These are phyloP conservation scores for Stratiolaelaps scimitus DNA, from an alignment of 1,140 invertebrate species.

Conservation along the genomic window DNA sequence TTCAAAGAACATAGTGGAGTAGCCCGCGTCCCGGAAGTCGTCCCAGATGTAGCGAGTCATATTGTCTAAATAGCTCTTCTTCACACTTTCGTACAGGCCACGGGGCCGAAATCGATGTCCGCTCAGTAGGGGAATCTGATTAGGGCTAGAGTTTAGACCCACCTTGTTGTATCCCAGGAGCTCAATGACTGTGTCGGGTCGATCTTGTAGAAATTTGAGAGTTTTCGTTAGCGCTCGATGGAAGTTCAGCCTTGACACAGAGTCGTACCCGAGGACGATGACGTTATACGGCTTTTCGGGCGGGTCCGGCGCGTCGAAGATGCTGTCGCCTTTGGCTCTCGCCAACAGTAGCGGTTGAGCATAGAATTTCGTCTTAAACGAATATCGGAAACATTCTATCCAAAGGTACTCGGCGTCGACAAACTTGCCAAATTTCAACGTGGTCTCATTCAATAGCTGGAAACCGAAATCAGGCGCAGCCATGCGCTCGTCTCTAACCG, in stretches of 20 bases:
- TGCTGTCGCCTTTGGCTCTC: not conserved
- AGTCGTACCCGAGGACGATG: slow-evolving; percentile 48
- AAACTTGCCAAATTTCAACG: not conserved
- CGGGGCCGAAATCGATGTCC: slow-evolving; percentile 34
- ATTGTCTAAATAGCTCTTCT: not conserved
- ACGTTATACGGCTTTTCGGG: slow-evolving; percentile 36
- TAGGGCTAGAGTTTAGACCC: slow-evolving; percentile 44
- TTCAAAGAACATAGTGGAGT: slow-evolving; percentile 9
- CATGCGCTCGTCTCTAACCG: not conserved
- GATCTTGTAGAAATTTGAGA: slow-evolving; percentile 41
- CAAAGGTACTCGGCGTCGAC: slow-evolving; percentile 1
- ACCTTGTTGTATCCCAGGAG: slow-evolving; percentile 43
- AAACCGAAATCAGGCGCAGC: not conserved
- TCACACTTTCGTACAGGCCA: not conserved
- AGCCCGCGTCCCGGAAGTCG: not conserved
- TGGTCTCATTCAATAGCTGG: not conserved
- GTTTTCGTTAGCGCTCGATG: slow-evolving; percentile 47
- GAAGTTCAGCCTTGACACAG: slow-evolving; percentile 49
- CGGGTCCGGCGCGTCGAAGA: too few relatives aligned
- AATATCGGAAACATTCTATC: slow-evolving; percentile 19
- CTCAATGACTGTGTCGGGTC: slow-evolving; percentile 39
- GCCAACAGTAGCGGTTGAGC: not conserved
- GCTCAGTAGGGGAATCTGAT: slow-evolving; percentile 41
- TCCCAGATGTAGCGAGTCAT: slow-evolving; percentile 14
- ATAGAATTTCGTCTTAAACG: not conserved